Conservation (phyloP, 2,113 vertebrate species). For the Hippopotamus amphibius region DNA sequence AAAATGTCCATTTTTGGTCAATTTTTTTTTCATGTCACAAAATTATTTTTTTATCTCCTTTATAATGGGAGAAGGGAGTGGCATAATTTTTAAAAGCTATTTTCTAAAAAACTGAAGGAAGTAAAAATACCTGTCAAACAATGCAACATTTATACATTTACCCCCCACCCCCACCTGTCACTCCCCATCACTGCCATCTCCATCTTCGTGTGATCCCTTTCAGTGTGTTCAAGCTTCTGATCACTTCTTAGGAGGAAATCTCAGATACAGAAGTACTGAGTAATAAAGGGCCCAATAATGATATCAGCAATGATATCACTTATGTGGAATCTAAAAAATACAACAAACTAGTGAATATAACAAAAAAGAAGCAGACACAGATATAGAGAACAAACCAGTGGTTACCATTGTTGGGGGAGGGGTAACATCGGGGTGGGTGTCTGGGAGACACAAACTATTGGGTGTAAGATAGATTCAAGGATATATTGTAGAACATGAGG, state of each 20-base stretch:
- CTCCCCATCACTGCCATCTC: not conserved
- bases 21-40: not conserved
- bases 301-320: not conserved
- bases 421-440: not conserved
- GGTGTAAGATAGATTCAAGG: not conserved
- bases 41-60: not conserved
- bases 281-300: not conserved
- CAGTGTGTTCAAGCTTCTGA: not conserved
- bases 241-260: not conserved
- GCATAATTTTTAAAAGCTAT: not conserved
- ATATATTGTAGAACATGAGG: not conserved
- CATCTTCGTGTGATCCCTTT: not conserved
- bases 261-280: not conserved
- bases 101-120: not conserved
- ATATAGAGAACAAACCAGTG: not conserved
- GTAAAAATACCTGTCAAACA: not conserved
- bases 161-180: not conserved
- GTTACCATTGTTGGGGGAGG: not conserved
- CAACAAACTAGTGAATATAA: not conserved
- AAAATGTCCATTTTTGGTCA: not conserved
- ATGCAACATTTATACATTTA: not conserved
- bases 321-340: not conserved
- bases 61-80: not conserved
- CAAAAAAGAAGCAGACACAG: not conserved
- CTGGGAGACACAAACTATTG: not conserved